A percentile compares a stretch with the other conserved stretches of the same genome.
phyloP scores from a whole-genome alignment of 2,113 vertebrate species.

The Mohoua ochrocephala region DNA sequence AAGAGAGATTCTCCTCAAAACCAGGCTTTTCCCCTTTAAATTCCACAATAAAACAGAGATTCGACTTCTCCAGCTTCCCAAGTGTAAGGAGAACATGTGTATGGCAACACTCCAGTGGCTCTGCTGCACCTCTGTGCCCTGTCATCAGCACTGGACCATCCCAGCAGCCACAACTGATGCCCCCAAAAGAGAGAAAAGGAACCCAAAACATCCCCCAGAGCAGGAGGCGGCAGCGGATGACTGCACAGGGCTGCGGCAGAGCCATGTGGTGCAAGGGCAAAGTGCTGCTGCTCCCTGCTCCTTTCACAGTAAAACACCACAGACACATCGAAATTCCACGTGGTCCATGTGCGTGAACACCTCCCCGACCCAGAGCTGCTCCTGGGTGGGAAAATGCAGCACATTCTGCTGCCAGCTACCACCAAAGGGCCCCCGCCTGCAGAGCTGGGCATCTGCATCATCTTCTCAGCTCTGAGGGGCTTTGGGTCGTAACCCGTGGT shows the following conservation, averaged over 20 bases:
- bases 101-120: neutral
- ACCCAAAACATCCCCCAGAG: rapidly evolving
- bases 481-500: neutral
- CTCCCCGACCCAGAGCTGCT: neutral
- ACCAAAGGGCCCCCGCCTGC: neutral
- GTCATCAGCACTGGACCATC: too few relatives aligned
- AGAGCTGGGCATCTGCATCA: neutral
- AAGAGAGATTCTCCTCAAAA: neutral
- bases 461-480: neutral
- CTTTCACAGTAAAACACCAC: neutral
- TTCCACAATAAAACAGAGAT: neutral
- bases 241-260: neutral
- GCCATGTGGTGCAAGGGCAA: rapidly evolving
- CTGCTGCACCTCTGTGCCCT: neutral
- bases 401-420: neutral
- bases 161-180: neutral
- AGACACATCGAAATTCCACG: rapidly evolving
- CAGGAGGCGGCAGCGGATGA: neutral
- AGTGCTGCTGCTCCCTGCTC: neutral
- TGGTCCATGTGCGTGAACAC: rapidly evolving
- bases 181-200: neutral
- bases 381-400: rapidly evolving
- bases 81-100: rapidly evolving
- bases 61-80: neutral
- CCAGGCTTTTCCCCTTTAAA: neutral